Evolutionary conservation across 2,797 vertebrate species (phyloP), one percentile per base, ranked within the genome.

Genomic region (Tinamus major): DNA sequence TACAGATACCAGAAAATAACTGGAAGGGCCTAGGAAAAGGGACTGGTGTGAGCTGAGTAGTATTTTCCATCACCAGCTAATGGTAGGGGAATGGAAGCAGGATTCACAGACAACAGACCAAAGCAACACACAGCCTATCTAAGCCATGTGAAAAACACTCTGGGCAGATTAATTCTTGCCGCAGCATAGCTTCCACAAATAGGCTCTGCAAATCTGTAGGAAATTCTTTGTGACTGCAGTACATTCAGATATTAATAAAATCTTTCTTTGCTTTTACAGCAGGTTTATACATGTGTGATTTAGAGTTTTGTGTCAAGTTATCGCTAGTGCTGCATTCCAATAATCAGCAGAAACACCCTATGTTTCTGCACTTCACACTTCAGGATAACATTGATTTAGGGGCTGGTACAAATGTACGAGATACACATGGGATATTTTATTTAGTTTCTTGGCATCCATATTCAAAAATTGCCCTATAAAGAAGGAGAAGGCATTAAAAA

Each of bases 401-500:
- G 62, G 76, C 35, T 85, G 85, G 58, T 69, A 48, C 85, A 89
- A 69, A 61, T 89, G 46, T 72, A 62, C 4, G 18, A 56, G 55
- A 56, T 56, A 56, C 89, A 93, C 77, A n/a, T 21, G 74, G 89
- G 89, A 42, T 81, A 17, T 92, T 96, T 92, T 65, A 71, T 85
- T 93, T 77, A 49, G 5, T 62, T 94, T 85, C 82, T 69, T 83
- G 79, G 65, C 79, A 81, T 93, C 83, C 29, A 6, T 89, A 93
- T 95, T 93, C 92, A 91, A 93, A 95, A 94, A 93, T 86, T 79
- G 70, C 92, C 59, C 69, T 4, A 89, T 93, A 88, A 96, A 95
- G 94, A 56, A 91, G 9, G 55, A 33, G 71, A 69, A 87, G 62
- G 64, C 71, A 75, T 93, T 93, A 87, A 83, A 93, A 93, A 94